These are phyloP conservation scores for Coelopa frigida DNA, from an alignment of 1,140 invertebrate species.

Conservation along the genomic window DNA sequence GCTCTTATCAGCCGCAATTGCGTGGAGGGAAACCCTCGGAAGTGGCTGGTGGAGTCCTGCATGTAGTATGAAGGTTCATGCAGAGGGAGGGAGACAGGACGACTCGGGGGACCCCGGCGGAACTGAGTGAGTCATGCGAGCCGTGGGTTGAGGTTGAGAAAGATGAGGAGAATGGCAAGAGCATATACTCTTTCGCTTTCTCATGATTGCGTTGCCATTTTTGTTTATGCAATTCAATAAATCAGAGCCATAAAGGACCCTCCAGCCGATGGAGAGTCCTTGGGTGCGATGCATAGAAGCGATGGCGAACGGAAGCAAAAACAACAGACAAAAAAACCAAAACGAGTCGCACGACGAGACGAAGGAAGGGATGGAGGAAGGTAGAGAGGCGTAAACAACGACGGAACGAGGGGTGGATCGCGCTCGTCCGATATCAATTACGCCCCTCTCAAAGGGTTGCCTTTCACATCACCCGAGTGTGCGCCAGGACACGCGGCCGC, in stretches of 20 bases:
- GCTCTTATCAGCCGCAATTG: too few relatives aligned
- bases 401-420: conserved; percentile 21
- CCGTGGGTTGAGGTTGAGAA: not conserved
- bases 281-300: too few relatives aligned
- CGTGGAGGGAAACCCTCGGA: too few relatives aligned
- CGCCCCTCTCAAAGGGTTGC: too few relatives aligned
- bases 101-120: not conserved
- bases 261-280: too few relatives aligned
- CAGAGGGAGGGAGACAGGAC: too few relatives aligned
- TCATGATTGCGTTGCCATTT: conserved; percentile 42
- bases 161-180: not conserved
- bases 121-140: not conserved
- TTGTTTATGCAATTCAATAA: conserved; percentile 45
- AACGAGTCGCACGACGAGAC: not conserved
- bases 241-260: conserved; percentile 25
- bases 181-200: conserved; percentile 8
- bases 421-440: too few relatives aligned
- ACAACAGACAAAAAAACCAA: not conserved
- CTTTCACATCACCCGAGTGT: too few relatives aligned
- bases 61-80: too few relatives aligned
- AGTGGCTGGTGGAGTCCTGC: too few relatives aligned
- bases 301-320: conserved; percentile 5
- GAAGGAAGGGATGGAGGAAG: conserved; percentile 22
- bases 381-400: conserved; percentile 14
- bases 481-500: too few relatives aligned